phyloP scores from a whole-genome alignment of 2,888 invertebrate genomes.

The Coleophora flavipennella region DNA sequence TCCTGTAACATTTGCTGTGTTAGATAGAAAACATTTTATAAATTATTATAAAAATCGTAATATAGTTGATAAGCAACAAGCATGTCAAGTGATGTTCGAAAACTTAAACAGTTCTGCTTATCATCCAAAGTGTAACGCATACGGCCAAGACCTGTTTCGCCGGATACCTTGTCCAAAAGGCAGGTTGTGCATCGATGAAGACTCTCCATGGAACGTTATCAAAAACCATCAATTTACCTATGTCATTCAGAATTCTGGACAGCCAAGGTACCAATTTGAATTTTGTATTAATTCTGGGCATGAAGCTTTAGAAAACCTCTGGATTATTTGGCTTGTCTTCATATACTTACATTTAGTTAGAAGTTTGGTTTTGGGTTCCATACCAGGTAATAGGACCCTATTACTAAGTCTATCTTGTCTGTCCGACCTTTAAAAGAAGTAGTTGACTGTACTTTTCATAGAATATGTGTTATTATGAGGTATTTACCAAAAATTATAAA shows the following conservation, averaged over 20 bases:
- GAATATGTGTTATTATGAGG: too few species aligned
- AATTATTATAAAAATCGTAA: slow-evolving; percentile 89
- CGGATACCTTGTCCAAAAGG: slow-evolving; percentile 87
- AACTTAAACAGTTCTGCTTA: slow-evolving; percentile 87
- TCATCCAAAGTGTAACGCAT: slow-evolving; percentile 85
- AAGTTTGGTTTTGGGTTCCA: too few species aligned
- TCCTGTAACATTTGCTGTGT: slow-evolving; percentile 88
- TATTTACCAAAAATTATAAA: too few species aligned
- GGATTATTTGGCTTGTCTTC: too few species aligned
- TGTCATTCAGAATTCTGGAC: slow-evolving; percentile 88
- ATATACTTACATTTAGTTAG: too few species aligned
- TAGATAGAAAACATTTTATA: slow-evolving; percentile 90
- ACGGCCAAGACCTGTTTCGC: slow-evolving; percentile 84
- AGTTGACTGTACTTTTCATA: too few species aligned
- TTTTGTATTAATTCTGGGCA: too few species aligned
- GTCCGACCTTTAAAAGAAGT: too few species aligned
- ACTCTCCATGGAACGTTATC: slow-evolving; percentile 87
- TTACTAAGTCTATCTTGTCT: too few species aligned
- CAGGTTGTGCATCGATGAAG: slow-evolving; percentile 88
- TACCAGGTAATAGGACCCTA: too few species aligned
- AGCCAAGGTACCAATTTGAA: slow-evolving; percentile 81
- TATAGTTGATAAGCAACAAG: slow-evolving; percentile 75
- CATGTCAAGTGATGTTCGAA: slow-evolving; percentile 90
- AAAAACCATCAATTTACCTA: slow-evolving; percentile 94
- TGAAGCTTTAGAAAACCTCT: too few species aligned